Evolutionary conservation across 2,888 invertebrate genomes (phyloP), one percentile per base, ranked within the genome.

Genomic region (Drosophila barbarae): DNA sequence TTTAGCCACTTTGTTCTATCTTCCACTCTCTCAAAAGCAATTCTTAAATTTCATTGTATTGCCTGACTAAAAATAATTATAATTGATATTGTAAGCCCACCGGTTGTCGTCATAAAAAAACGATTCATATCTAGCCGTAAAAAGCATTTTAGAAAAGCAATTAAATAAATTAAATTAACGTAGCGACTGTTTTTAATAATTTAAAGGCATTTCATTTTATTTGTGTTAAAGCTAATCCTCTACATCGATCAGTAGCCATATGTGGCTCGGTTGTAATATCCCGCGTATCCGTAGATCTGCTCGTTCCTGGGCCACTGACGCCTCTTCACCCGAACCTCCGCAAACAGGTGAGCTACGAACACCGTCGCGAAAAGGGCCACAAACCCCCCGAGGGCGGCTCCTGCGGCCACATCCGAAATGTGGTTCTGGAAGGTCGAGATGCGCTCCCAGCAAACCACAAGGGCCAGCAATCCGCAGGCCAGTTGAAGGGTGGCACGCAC

Each of bases 221-320:
- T 58, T 21, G 5, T 5, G 13, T n/a, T 9, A 35, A 36, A 23
- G 7, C 12, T 21, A 56, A 9, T n/a, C 41, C 30, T 13, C 13
- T n/a, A 5, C 6, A 12, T 18, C 2, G 8, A 42, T 56, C 55
- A 80, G 49, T 71, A 84, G 6, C 77, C 76, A 26, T 74, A 84
- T 3, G 81, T 83, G 13, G 84, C 69, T 8, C 81, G 69, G 50
- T 77, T 76, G 42, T 76, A 84, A 57, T 77, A 77, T 5, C 81
- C 81, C 3, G 81, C 85, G 39, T 79, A 84, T n/a, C 84, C 84
- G 39, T 81, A 81, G 49, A 81, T 81, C 66, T 84, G 81, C 10
- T 81, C 81, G 10, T 82, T 76, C 13, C 83, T 53, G 6, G 81
- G 83, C 84, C 80, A 82, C 56, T 82, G 81, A 1, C 83, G 71